Conservation (phyloP, 1,140 invertebrate genomes). For the Drosophila prosaltans region DNA sequence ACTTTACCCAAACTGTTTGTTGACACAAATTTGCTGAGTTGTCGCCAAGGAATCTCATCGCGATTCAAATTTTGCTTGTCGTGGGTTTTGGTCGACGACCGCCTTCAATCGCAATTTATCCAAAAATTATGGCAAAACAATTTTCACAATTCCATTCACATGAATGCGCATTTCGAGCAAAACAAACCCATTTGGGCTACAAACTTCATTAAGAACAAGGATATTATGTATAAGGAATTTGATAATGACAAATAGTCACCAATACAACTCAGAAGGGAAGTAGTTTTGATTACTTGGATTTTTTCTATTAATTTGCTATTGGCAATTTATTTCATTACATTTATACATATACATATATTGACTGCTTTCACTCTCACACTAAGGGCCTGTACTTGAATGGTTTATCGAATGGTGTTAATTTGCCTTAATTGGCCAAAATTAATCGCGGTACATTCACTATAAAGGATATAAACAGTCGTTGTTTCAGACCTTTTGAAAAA, state of each 20-base stretch:
- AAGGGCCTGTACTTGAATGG: constrained; percentile 5
- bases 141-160: constrained; percentile 51
- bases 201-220: constrained; percentile 45
- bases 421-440: constrained; percentile 30
- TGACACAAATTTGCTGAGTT: constrained; percentile 52
- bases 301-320: constrained; percentile 8
- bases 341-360: not conserved
- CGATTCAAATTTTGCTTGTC: constrained; percentile 44
- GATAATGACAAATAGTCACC: constrained; percentile 23
- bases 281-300: not conserved
- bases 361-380: constrained; percentile 14
- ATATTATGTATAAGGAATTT: constrained; percentile 25
- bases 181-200: constrained; percentile 51
- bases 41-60: constrained; percentile 26
- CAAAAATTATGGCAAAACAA: constrained; percentile 51
- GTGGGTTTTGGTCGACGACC: constrained; percentile 36
- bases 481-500: constrained; percentile 4
- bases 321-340: not conserved
- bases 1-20: constrained; percentile 1
- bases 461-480: constrained; percentile 2
- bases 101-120: constrained; percentile 48
- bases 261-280: not conserved
- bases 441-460: constrained; percentile 18
- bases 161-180: constrained; percentile 25
- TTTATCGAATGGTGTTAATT: constrained; percentile 37